Evolutionary conservation across 2,888 invertebrate genomes (phyloP).

Genomic region (Trichopoda pennipes): DNA sequence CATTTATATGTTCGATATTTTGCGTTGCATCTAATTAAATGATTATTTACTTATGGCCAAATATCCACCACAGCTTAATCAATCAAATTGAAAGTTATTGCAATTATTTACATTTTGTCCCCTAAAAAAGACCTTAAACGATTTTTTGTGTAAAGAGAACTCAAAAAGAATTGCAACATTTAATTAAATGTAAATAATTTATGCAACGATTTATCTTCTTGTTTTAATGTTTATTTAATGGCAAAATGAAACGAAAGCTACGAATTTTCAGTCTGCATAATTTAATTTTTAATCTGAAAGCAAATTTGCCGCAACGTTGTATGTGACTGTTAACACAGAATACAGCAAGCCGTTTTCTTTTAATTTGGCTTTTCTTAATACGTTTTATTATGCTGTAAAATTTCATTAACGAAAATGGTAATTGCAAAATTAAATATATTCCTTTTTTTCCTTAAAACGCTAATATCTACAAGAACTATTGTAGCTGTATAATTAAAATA

Average conservation of each 20-base stretch:
- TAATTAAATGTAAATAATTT: slow-evolving; percentile 16
- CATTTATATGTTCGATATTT: neutral
- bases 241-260: neutral
- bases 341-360: too few species aligned
- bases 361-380: too few species aligned
- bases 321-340: too few species aligned
- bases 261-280: slow-evolving; percentile 37
- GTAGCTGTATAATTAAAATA: too few species aligned
- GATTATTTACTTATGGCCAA: neutral
- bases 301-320: neutral
- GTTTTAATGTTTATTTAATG: neutral
- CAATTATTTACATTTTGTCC: neutral
- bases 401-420: too few species aligned
- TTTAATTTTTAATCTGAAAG: slow-evolving; percentile 9
- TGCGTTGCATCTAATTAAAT: neutral
- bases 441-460: too few species aligned
- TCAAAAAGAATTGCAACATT: slow-evolving; percentile 5
- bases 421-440: too few species aligned
- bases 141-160: neutral
- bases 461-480: too few species aligned
- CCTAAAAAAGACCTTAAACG: neutral
- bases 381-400: too few species aligned
- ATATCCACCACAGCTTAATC: neutral
- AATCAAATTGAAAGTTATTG: slow-evolving; percentile 3
- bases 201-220: neutral